Evolutionary conservation across 2,888 invertebrate genomes (phyloP), one percentile per base, ranked within the genome.

Genomic region (Tiliacea citrago): DNA sequence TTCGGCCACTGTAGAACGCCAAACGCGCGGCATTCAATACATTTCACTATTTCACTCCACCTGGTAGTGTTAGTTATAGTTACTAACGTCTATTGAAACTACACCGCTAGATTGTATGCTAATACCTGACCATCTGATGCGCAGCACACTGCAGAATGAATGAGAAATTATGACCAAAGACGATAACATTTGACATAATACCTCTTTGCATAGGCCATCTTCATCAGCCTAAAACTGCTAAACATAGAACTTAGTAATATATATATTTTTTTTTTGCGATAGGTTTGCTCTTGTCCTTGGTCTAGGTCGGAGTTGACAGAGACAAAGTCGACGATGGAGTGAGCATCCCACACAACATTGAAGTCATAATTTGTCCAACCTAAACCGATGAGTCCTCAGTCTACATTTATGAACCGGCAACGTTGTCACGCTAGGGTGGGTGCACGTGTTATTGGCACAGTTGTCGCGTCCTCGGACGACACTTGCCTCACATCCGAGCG

Each of bases 401-500:
- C 68, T 45, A 68, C 69, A 68, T n/a, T n/a, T 57, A 68, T 2
- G 82, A 57, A 29, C 45, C 47, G 18, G 8, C 51, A 63, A 35
- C 79, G 77, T 61, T 53, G 83, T 87, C 84, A 88, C 85, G 88
- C 77, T 88, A 84, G 84, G 86, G 70, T 88, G 85, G 57, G 68
- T 77, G 81, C 75, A 85, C 77, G 78, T 87, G 85, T 82, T 91
- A 92, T 91, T 92, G 93, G 91, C 93, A 91, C 90, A 91, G 91
- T 90, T 92, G 74, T 71, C 70, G 86, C 87, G 91, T 88, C 88
- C 80, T 87, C 83, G 79, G 71, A 61, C 89, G 81, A 86, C 79
- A 89, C 87, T 95, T 95, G 89, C 94, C 88, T 87, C 93, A 95
- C 91, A 88, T 94, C 94, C 94, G 91, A 67, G 85, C 58, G 76